phyloP scores from a whole-genome alignment of 2,888 invertebrate species.

The Eucera pruinosa region DNA sequence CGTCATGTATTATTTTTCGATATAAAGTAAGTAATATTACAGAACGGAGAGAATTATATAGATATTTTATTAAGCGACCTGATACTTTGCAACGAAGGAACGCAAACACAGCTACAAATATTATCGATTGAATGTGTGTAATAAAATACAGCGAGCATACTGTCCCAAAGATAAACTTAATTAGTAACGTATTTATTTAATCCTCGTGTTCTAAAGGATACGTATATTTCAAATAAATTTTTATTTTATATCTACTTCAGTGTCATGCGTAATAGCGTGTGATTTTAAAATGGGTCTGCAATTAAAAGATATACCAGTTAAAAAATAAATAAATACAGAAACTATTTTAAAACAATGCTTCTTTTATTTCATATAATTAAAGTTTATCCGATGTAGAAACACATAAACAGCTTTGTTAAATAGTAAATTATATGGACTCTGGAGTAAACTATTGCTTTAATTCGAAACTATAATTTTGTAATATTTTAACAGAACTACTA shows the following conservation, averaged over 20 bases:
- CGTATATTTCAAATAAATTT: background rate
- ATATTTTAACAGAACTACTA: too few species aligned
- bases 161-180: constrained; percentile 10
- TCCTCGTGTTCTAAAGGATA: background rate
- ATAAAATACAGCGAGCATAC: constrained; percentile 12
- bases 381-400: too few species aligned
- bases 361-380: too few species aligned
- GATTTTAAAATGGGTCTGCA: too few species aligned
- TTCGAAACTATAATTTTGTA: too few species aligned
- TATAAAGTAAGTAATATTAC: background rate
- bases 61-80: background rate
- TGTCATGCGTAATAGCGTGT: too few species aligned
- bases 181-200: constrained; percentile 6
- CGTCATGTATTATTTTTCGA: background rate
- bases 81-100: background rate
- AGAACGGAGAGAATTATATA: background rate
- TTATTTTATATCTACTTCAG: background rate
- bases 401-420: too few species aligned
- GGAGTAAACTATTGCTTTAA: constrained; percentile 6
- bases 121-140: background rate
- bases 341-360: too few species aligned
- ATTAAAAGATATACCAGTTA: background rate
- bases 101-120: constrained; percentile 23
- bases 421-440: too few species aligned
- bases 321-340: too few species aligned